A percentile compares a stretch with the other conserved stretches of the same genome.
phyloP scores from a whole-genome alignment of 2,113 vertebrate genomes.

The Hippopotamus amphibius region DNA sequence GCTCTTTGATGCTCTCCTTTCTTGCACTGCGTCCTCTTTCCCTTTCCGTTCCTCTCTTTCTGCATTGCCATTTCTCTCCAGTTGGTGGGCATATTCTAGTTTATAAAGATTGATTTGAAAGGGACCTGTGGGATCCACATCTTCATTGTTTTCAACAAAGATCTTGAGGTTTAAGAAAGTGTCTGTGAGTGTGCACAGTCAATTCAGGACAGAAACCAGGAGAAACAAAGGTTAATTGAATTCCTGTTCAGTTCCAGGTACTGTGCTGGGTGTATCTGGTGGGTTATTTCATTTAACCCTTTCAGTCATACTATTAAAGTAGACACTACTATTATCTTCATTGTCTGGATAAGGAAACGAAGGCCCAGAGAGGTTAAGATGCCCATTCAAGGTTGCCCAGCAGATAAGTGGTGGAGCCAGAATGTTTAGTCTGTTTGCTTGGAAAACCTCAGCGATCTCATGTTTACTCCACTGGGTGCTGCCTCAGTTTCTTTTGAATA shows the following conservation, averaged over 20 bases:
- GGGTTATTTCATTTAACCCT: background rate
- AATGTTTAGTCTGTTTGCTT: background rate
- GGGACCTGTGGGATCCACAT: background rate
- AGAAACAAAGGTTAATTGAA: background rate
- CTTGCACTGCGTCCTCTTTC: background rate
- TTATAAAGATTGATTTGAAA: background rate
- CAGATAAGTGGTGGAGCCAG: background rate
- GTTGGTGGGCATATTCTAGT: background rate
- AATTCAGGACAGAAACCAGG: background rate
- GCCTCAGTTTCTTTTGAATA: slow-evolving; percentile 52
- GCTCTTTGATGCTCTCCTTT: background rate
- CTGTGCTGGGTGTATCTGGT: background rate
- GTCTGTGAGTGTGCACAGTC: background rate
- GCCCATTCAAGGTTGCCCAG: background rate
- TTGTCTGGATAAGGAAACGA: background rate
- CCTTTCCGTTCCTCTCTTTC: background rate
- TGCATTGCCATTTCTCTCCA: background rate
- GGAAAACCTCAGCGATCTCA: background rate
- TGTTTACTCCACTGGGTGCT: background rate
- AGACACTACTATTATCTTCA: background rate
- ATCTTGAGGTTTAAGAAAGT: background rate
- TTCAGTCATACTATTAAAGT: background rate
- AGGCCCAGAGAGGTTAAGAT: background rate
- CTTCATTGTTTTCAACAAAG: background rate
- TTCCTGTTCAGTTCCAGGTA: background rate